These are phyloP conservation scores for Mola mola DNA, from an alignment of 2,113 vertebrate species.

Conservation along the genomic window DNA sequence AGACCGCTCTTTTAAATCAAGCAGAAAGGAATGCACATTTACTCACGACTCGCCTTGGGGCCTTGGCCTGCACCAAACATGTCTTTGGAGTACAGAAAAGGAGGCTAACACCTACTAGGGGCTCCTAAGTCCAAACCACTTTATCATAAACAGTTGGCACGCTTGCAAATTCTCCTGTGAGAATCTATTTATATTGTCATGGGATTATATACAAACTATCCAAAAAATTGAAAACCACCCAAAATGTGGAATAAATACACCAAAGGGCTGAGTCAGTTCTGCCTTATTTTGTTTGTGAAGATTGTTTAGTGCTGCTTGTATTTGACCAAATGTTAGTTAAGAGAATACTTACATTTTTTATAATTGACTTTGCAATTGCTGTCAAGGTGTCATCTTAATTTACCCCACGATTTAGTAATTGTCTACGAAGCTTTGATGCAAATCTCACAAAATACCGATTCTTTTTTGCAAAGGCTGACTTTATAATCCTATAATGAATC, in stretches of 20 bases:
- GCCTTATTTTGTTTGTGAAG: too few relatives aligned
- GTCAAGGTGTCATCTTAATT: slow-evolving; percentile 50
- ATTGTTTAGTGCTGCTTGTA: too few relatives aligned
- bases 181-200: too few relatives aligned
- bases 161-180: slow-evolving; percentile 4
- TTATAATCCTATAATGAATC: slow-evolving; percentile 68
- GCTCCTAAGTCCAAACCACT: slow-evolving; percentile 35
- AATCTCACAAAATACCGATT: slow-evolving; percentile 62
- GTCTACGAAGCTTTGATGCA: slow-evolving; percentile 52
- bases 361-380: slow-evolving; percentile 33
- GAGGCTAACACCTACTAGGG: slow-evolving; percentile 49
- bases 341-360: slow-evolving; percentile 12
- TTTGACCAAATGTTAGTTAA: slow-evolving; percentile 1
- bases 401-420: slow-evolving; percentile 65
- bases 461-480: slow-evolving; percentile 43
- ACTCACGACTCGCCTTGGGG: slow-evolving; percentile 60
- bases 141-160: slow-evolving; percentile 25
- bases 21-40: slow-evolving; percentile 79
- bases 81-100: slow-evolving; percentile 56
- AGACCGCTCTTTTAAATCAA: slow-evolving; percentile 73
- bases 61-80: slow-evolving; percentile 69
- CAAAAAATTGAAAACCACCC: too few relatives aligned
- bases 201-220: too few relatives aligned
- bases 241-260: too few relatives aligned
- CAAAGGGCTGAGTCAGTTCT: too few relatives aligned